Conservation (phyloP, 2,888 invertebrate species). For the Stenchaetothrips biformis region DNA sequence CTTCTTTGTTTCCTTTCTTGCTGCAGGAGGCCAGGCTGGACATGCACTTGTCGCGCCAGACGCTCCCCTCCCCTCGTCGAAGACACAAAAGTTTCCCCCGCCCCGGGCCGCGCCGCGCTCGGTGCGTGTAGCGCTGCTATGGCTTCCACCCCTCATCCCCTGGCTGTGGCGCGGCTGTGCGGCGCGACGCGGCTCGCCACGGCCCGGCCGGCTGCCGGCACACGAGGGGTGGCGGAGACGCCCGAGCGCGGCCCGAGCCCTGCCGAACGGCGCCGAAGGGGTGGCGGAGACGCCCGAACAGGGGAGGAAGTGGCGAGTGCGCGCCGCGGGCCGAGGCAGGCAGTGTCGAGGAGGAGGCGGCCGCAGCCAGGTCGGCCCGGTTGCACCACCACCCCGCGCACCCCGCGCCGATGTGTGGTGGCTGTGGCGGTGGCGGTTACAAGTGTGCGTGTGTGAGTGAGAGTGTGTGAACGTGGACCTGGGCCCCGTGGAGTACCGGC, state of each 20-base stretch:
- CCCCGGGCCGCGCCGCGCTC: background rate
- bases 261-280: background rate
- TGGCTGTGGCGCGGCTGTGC: background rate
- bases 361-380: constrained; percentile 11
- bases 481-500: background rate
- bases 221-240: constrained; percentile 12
- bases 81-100: constrained; percentile 14
- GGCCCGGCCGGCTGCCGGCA: background rate
- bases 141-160: background rate
- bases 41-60: background rate
- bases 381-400: background rate
- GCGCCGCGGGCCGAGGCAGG: too few relatives aligned
- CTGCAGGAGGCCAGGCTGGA: background rate
- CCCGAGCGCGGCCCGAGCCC: background rate
- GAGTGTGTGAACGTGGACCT: background rate
- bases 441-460: background rate
- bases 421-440: background rate
- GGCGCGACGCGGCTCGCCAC: background rate
- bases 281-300: background rate
- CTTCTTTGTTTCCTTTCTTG: too few relatives aligned
- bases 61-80: background rate
- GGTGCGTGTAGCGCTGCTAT: background rate
- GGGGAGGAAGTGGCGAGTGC: too few relatives aligned
- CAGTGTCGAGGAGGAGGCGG: constrained; percentile 9
- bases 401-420: background rate